Conservation (phyloP, 2,797 vertebrate genomes). For the Neosilurus hyrtlii region DNA sequence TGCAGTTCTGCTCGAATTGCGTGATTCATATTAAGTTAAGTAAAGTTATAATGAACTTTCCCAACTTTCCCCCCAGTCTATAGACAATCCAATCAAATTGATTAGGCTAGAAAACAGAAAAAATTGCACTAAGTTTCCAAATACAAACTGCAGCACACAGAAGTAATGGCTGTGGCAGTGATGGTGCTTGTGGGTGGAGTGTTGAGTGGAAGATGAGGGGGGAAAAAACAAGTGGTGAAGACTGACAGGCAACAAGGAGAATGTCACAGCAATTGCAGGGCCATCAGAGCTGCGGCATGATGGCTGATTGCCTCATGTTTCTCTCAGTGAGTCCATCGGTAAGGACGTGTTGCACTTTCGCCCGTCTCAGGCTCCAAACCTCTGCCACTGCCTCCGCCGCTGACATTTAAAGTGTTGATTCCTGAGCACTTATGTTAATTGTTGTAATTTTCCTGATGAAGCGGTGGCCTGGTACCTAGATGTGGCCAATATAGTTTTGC, state of each 20-base stretch:
- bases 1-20: background rate
- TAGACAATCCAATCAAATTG: slow-evolving; percentile 10
- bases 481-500: slow-evolving; percentile 99
- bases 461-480: slow-evolving; percentile 99
- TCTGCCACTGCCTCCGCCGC: slow-evolving; percentile 79
- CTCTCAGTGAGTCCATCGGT: slow-evolving; percentile 87
- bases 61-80: background rate
- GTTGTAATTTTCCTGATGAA: slow-evolving; percentile 99
- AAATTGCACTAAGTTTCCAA: slow-evolving; percentile 11
- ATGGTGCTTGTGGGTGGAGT: slow-evolving; percentile 35
- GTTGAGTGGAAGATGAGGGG: slow-evolving; percentile 53
- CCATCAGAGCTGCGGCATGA: slow-evolving; percentile 93
- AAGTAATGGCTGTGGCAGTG: slow-evolving; percentile 15
- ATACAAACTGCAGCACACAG: slow-evolving; percentile 21
- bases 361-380: slow-evolving; percentile 89
- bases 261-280: slow-evolving; percentile 99
- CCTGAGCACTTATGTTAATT: slow-evolving; percentile 99
- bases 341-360: slow-evolving; percentile 89
- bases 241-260: slow-evolving; percentile 93
- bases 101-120: slow-evolving; percentile 10
- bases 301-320: slow-evolving; percentile 98
- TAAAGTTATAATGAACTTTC: slow-evolving; percentile 7
- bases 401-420: slow-evolving; percentile 99
- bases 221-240: slow-evolving; percentile 81
- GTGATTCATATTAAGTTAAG: slow-evolving; percentile 10